phyloP scores from a whole-genome alignment of 2,797 vertebrate species.

The Triplophysa bombifrons region DNA sequence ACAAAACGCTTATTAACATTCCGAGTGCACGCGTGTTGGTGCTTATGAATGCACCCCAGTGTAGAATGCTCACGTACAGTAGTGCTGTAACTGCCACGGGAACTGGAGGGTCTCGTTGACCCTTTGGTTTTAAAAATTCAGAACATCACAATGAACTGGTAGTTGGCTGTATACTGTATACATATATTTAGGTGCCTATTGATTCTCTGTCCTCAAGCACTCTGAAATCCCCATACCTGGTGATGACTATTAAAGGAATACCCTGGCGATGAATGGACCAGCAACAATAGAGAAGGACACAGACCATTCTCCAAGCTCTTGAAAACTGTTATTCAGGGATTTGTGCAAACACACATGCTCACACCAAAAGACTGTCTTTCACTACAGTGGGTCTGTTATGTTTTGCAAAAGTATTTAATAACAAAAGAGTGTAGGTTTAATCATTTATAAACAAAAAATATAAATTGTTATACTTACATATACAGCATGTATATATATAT shows the following conservation, averaged over 20 bases:
- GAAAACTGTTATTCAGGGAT: not conserved
- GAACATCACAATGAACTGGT: not conserved
- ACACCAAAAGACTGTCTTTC: not conserved
- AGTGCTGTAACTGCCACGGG: too few species aligned
- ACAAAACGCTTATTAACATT: conserved; percentile 18
- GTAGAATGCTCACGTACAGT: not conserved
- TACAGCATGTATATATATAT: too few species aligned
- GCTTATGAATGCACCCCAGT: not conserved
- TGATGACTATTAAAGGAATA: conserved; percentile 10
- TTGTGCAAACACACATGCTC: not conserved
- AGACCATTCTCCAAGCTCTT: not conserved
- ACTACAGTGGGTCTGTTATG: not conserved
- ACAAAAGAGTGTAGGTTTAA: not conserved
- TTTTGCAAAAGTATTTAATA: not conserved
- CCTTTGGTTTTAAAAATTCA: not conserved
- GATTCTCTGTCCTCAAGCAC: conserved; percentile 26
- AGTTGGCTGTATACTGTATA: not conserved
- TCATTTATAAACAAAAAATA: too few species aligned
- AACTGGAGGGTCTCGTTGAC: not conserved
- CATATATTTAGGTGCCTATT: conserved; percentile 17
- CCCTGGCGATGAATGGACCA: not conserved
- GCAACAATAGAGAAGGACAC: conserved; percentile 1
- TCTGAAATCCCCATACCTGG: conserved; percentile 11
- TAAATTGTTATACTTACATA: too few species aligned
- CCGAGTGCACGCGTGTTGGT: not conserved